These are phyloP conservation scores for Drosophila auraria DNA, from an alignment of 1,140 invertebrate genomes.

Conservation along the genomic window DNA sequence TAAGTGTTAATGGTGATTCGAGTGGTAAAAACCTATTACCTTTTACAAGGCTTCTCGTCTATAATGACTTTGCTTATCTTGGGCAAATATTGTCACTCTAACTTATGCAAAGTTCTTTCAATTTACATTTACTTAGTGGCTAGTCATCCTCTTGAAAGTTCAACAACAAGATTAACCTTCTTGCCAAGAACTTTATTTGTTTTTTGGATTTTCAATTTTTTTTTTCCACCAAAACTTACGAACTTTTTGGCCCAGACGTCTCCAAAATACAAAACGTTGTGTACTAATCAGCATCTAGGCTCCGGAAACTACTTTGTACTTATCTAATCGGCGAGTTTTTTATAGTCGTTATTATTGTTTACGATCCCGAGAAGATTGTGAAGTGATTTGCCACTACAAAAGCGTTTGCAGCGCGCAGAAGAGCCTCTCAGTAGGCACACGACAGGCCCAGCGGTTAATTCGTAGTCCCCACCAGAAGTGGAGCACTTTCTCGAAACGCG, in stretches of 20 bases:
- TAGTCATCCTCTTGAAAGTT: neutral
- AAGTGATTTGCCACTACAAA: constrained; percentile 67
- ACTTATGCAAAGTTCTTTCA: constrained; percentile 4
- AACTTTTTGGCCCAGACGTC: constrained; percentile 1
- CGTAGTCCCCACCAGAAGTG: constrained; percentile 2
- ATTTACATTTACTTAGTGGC: constrained; percentile 12
- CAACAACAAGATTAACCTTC: constrained; percentile 2
- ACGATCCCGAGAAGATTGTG: constrained; percentile 26
- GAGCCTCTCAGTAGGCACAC: constrained; percentile 54
- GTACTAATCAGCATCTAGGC: constrained; percentile 26
- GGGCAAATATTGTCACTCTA: constrained; percentile 7
- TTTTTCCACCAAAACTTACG: constrained; percentile 7
- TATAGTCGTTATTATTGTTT: constrained; percentile 40
- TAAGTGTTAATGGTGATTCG: neutral
- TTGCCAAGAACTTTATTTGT: constrained; percentile 1
- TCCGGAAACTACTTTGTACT: constrained; percentile 8
- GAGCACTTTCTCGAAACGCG: neutral
- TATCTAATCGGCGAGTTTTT: constrained; percentile 49
- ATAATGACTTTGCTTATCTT: constrained; percentile 13
- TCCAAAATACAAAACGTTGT: neutral
- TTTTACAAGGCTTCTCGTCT: constrained; percentile 17
- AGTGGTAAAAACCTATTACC: neutral
- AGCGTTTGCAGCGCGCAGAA: constrained; percentile 15
- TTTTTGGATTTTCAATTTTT: neutral
- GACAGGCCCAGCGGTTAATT: constrained; percentile 17